These are phyloP conservation scores for Plectrocnemia conspersa DNA, from an alignment of 1,140 invertebrate genomes.

Conservation along the genomic window DNA sequence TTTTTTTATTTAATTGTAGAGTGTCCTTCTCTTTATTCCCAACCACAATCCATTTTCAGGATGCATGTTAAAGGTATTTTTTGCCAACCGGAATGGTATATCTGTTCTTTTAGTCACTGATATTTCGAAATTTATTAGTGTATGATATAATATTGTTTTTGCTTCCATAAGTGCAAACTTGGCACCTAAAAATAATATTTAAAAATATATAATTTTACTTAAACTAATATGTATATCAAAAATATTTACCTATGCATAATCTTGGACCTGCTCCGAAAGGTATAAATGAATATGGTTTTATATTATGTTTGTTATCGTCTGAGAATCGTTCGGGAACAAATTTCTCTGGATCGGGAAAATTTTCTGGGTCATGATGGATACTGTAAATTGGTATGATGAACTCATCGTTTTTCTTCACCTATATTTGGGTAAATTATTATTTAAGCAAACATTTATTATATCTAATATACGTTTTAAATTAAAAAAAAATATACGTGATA, in stretches of 20 bases:
- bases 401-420: constrained; percentile 28
- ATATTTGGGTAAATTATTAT: no score
- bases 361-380: constrained; percentile 27
- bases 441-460: no score
- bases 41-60: constrained; percentile 39
- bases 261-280: constrained; percentile 53
- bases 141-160: constrained; percentile 38
- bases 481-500: constrained; percentile 4
- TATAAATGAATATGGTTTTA: constrained; percentile 43
- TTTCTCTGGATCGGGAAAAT: constrained; percentile 27
- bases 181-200: constrained; percentile 30
- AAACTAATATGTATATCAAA: not conserved
- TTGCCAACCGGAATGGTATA: constrained; percentile 36
- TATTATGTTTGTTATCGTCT: constrained; percentile 37
- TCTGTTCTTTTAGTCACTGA: constrained; percentile 34
- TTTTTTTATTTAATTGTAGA: no score
- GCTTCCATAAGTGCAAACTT: constrained; percentile 43
- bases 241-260: constrained; percentile 35
- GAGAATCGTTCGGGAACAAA: constrained; percentile 48
- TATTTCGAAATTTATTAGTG: constrained; percentile 39
- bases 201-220: not conserved
- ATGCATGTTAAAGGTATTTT: constrained; percentile 35
- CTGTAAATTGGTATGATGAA: constrained; percentile 26
- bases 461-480: no score
- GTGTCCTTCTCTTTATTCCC: constrained; percentile 33